phyloP scores from a whole-genome alignment of 92 coral and sea anemone genomes.

The Palythoa grandiflora region DNA sequence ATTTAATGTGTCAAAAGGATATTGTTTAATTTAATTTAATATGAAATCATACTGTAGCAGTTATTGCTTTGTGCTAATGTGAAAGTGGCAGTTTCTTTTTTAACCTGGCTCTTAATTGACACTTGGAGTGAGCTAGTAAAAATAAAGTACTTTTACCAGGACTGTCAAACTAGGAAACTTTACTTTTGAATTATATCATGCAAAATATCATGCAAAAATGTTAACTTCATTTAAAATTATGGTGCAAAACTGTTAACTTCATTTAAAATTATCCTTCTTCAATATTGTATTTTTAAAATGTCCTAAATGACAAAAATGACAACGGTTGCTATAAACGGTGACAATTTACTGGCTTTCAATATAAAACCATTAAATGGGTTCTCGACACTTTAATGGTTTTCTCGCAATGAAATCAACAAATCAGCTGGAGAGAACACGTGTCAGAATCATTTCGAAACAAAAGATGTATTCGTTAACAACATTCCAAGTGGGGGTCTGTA shows the following conservation, averaged over 20 bases:
- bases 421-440: not conserved
- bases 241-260: not conserved
- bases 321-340: not conserved
- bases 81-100: not conserved
- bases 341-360: constrained; percentile 31
- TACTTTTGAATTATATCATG: no score
- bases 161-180: not conserved
- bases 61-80: not conserved
- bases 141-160: not conserved
- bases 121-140: not conserved
- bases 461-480: constrained; percentile 24
- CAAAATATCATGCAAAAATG: no score
- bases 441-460: not conserved
- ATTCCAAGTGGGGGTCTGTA: not conserved
- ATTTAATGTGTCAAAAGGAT: no score
- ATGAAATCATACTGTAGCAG: no score
- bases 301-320: constrained; percentile 5
- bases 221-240: not conserved
- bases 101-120: not conserved
- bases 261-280: not conserved
- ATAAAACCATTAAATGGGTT: not conserved
- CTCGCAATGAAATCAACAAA: not conserved
- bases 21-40: no score
- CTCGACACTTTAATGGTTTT: constrained; percentile 36
- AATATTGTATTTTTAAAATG: not conserved